A percentile compares a stretch with the other conserved stretches of the same genome.
Evolutionary conservation across 1,140 invertebrate genomes (phyloP).

Genomic region (Tetragnatha versicolor): DNA sequence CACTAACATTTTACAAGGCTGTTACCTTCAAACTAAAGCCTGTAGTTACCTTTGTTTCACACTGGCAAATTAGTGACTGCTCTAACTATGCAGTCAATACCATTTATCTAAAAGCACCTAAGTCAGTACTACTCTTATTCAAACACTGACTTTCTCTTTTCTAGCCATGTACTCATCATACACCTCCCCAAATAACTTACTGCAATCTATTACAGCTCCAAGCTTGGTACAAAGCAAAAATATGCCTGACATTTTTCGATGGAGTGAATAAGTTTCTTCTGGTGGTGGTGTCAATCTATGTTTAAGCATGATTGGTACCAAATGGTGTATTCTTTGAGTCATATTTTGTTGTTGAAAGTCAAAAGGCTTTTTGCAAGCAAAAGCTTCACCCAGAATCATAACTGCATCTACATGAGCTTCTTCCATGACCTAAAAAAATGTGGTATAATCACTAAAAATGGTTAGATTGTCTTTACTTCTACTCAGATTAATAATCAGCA

Average conservation of each 20-base stretch:
- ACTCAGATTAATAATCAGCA: neutral
- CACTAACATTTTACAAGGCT: too few relatives aligned
- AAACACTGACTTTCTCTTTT: neutral
- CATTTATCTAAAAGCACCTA: too few relatives aligned
- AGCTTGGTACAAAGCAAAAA: conserved; percentile 95
- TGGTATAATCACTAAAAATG: conserved; percentile 33
- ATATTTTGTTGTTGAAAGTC: conserved; percentile 88
- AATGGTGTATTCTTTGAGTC: conserved; percentile 76
- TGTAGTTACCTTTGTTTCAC: too few relatives aligned
- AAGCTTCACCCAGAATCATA: conserved; percentile 94
- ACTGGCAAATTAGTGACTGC: too few relatives aligned
- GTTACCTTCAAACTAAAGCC: too few relatives aligned
- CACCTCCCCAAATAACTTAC: conserved; percentile 84
- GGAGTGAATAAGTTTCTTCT: conserved; percentile 98
- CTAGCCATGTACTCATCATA: conserved; percentile 50
- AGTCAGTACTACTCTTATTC: too few relatives aligned
- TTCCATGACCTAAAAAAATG: conserved; percentile 79
- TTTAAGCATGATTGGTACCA: conserved; percentile 94
- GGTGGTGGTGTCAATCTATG: conserved; percentile 96
- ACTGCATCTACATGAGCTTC: conserved; percentile 93
- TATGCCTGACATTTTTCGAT: conserved; percentile 96
- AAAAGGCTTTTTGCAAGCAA: conserved; percentile 78
- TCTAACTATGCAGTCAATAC: too few relatives aligned
- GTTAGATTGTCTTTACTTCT: neutral
- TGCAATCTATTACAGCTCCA: conserved; percentile 84